A percentile compares a stretch with the other conserved stretches of the same genome.
phyloP scores from a whole-genome alignment of 1,140 invertebrate species.

The Lamellibrachia luymesi region DNA sequence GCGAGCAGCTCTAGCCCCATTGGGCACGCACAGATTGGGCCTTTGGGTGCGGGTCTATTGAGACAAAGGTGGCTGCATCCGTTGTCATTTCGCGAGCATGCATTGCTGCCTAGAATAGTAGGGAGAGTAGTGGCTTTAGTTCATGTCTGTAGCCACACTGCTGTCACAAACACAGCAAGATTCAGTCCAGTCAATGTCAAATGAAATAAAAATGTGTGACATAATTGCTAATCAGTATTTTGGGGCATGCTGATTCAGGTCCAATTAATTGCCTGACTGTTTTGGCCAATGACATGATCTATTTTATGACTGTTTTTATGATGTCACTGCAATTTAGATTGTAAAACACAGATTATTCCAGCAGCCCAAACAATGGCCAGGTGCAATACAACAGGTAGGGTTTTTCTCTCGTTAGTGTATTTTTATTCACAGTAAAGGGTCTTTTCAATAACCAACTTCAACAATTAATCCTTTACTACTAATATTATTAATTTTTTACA shows the following conservation, averaged over 20 bases:
- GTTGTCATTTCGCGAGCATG: slow-evolving; percentile 88
- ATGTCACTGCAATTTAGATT: not conserved
- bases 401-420: not conserved
- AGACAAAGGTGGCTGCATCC: slow-evolving; percentile 96
- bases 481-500: too few species aligned
- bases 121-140: not conserved
- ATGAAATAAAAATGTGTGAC: not conserved
- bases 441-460: not conserved
- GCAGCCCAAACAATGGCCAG: not conserved
- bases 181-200: not conserved
- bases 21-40: slow-evolving; percentile 79
- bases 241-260: too few species aligned
- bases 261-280: not conserved
- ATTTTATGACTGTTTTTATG: not conserved
- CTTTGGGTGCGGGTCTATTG: slow-evolving; percentile 71
- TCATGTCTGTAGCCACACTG: not conserved
- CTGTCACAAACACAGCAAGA: not conserved
- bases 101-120: slow-evolving; percentile 68
- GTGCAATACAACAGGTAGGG: too few species aligned
- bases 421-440: not conserved
- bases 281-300: not conserved
- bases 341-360: not conserved
- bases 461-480: not conserved
- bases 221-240: not conserved
- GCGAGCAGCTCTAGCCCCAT: slow-evolving; percentile 70